phyloP scores from a whole-genome alignment of 2,797 vertebrate genomes.

The Poeciliopsis turneri region DNA sequence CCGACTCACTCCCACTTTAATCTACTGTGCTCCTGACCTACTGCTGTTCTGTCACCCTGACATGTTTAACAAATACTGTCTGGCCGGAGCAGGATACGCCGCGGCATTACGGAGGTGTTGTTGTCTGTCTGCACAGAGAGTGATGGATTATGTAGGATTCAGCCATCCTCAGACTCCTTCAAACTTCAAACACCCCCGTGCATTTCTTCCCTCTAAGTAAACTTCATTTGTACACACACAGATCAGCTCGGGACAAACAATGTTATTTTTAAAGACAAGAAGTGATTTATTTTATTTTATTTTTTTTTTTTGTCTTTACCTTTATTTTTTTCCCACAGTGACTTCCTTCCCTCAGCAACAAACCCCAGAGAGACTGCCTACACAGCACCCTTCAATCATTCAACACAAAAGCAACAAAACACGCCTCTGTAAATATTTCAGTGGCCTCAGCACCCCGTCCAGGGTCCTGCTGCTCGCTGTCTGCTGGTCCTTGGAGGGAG shows the following conservation, averaged over 20 bases:
- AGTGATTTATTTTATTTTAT: constrained; percentile 28
- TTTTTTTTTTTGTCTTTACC: not conserved
- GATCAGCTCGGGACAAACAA: constrained; percentile 19
- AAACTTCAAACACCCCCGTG: constrained; percentile 35
- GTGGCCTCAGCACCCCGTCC: constrained; percentile 65
- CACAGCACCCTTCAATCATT: constrained; percentile 65
- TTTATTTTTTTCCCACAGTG: not conserved
- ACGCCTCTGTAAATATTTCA: constrained; percentile 80
- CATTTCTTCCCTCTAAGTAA: constrained; percentile 31
- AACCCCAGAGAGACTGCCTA: constrained; percentile 42
- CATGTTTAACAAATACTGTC: constrained; percentile 97
- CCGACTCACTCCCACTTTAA: constrained; percentile 69
- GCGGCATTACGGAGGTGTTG: constrained; percentile 65
- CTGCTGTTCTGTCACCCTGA: constrained; percentile 90
- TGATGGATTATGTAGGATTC: constrained; percentile 65
- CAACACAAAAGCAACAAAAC: constrained; percentile 78
- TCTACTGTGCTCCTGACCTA: constrained; percentile 86
- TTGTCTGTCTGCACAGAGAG: constrained; percentile 50
- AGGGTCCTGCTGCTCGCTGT: constrained; percentile 72
- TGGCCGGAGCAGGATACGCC: constrained; percentile 60
- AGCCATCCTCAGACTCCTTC: constrained; percentile 54
- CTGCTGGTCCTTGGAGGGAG: constrained; percentile 69
- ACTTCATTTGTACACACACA: constrained; percentile 15
- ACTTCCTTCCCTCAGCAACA: constrained; percentile 35
- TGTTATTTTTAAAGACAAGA: constrained; percentile 18